A percentile compares a stretch with the other conserved stretches of the same genome.
phyloP scores from a whole-genome alignment of 92 coral and sea anemone species.

The Phenganax marumi region DNA sequence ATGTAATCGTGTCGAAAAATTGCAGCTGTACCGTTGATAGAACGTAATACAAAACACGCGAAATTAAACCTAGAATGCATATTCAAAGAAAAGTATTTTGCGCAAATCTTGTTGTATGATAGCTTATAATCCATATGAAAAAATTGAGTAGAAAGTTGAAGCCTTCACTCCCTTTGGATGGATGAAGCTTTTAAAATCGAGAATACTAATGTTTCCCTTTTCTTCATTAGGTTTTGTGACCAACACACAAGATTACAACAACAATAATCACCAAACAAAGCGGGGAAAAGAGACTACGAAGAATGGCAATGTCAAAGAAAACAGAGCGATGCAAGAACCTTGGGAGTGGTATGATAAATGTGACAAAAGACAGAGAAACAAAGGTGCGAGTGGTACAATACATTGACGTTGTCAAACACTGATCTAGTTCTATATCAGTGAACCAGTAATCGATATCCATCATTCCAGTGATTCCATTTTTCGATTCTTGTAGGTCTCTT shows the following conservation, averaged over 20 bases:
- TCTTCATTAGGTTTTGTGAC: slow-evolving; percentile 75
- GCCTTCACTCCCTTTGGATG: not conserved
- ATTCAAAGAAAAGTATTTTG: no score
- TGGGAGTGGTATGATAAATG: slow-evolving; percentile 99
- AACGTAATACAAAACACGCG: not conserved
- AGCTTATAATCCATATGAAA: not conserved
- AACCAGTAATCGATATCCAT: no score
- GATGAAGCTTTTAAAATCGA: not conserved
- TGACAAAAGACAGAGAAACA: slow-evolving; percentile 73
- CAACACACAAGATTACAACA: slow-evolving; percentile 69
- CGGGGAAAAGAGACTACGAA: slow-evolving; percentile 58
- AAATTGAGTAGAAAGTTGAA: not conserved
- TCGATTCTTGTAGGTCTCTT: slow-evolving; percentile 65
- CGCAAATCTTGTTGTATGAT: no score
- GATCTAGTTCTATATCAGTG: not conserved
- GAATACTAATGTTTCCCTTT: slow-evolving; percentile 7
- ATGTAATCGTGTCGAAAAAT: not conserved
- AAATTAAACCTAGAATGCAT: no score
- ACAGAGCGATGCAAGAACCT: slow-evolving; percentile 77
- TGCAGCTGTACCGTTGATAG: slow-evolving; percentile 3
- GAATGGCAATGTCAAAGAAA: slow-evolving; percentile 47
- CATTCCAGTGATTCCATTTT: not conserved
- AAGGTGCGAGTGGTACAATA: slow-evolving; percentile 54
- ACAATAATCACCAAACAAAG: slow-evolving; percentile 44
- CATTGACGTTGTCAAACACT: not conserved